Conservation (phyloP, 2,797 vertebrate genomes). For the Sebastes jordani region DNA sequence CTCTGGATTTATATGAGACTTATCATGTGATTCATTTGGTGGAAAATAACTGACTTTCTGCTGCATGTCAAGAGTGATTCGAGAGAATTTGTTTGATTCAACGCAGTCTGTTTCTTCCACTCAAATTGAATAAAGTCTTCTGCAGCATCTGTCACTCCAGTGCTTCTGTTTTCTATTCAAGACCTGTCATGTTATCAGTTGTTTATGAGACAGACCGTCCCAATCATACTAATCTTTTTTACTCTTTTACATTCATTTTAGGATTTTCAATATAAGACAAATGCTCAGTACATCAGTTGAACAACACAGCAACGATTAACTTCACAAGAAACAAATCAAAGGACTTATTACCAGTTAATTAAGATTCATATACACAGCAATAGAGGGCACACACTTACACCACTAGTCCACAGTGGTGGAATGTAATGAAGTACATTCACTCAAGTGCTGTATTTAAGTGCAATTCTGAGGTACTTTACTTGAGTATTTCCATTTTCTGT, state of each 20-base stretch:
- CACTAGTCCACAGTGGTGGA: neutral
- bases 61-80: neutral
- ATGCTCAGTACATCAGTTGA: neutral
- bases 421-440: too few species aligned
- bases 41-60: neutral
- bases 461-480: neutral
- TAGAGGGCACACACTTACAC: too few species aligned
- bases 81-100: neutral
- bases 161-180: neutral
- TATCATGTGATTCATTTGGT: neutral
- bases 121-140: neutral
- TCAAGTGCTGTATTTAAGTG: neutral
- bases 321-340: too few species aligned
- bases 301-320: too few species aligned
- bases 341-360: too few species aligned
- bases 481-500: too few species aligned
- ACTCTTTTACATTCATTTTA: neutral
- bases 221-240: neutral
- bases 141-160: neutral
- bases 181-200: neutral
- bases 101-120: neutral
- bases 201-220: neutral
- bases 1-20: neutral
- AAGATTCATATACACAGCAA: too few species aligned
- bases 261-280: neutral